Evolutionary conservation across 1,140 invertebrate genomes (phyloP), one percentile per base, ranked within the genome.

Genomic region (Varroa destructor): DNA sequence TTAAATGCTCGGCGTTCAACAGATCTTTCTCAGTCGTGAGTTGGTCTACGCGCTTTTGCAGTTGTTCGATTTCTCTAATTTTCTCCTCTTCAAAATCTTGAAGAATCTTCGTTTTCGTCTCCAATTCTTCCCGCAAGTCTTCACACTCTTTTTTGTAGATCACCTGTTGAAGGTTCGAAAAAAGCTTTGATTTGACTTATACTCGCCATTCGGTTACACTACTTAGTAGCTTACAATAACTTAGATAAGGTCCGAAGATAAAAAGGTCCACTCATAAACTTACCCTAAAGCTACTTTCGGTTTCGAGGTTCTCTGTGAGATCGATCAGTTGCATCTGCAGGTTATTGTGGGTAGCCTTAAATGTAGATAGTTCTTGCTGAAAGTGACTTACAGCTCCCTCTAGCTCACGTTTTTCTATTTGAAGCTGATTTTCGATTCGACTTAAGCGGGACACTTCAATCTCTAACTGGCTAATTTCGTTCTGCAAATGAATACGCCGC

Each of bases 131-230:
- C 72, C 88, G 86, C 57, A 93, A 81, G 80, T 96, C 91, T 76
- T 87, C 87, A 12, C 89, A 87, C 80, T 97, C 92, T 37, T 88
- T 92, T 82, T 94, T 93, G 81, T 97, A 96, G 54, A 97, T 82
- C 1, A 89, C 89, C 86, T 88, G 78, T 12, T 80, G 78, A 76
- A 74, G 3, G 8, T 55, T 37, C 4, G 61, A n/a, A 67, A 2
- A 67, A 25, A 0, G 42, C n/a, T 25, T 25, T 25, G 58, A 14
- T n/a, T 55, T 73, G 55, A 12, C 3, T 72, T 72, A 37, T 2
- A 12, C 6, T 42, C 12, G 25, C 57, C 57, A 5, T 12, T 58
- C 12, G 3, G 3, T 12, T 3, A 58, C 12, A 58, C 25, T 37
- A 58, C 3, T 58, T 58, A 36, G 3, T 37, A 3, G 25, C 57